phyloP scores from a whole-genome alignment of 2,888 invertebrate species.

The Plagodis pulveraria region DNA sequence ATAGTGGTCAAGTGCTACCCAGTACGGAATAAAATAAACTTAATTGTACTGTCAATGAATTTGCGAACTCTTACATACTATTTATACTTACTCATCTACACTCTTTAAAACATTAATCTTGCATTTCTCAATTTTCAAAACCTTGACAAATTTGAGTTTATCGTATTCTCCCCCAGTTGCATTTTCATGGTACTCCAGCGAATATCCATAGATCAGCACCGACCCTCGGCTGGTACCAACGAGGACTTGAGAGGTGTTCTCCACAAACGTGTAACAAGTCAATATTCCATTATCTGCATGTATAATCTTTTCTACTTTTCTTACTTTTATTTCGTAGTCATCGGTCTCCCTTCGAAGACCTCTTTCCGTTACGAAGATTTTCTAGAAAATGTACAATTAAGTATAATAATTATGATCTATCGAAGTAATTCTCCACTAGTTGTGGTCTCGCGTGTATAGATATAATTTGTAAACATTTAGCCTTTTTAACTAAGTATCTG shows the following conservation, averaged over 20 bases:
- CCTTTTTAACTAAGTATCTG: no score
- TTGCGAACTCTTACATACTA: neutral
- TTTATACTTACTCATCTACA: conserved; percentile 79
- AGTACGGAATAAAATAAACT: no score
- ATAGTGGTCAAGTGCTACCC: no score
- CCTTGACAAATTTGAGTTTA: conserved; percentile 74
- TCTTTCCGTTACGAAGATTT: conserved; percentile 63
- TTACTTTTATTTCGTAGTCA: conserved; percentile 63
- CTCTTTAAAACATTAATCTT: conserved; percentile 77
- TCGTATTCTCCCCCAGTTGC: conserved; percentile 59
- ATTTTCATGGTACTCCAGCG: conserved; percentile 63
- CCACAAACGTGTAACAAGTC: conserved; percentile 81
- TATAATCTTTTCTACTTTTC: conserved; percentile 47
- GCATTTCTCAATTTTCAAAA: conserved; percentile 69
- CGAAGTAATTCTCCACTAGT: no score
- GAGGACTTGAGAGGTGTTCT: conserved; percentile 74
- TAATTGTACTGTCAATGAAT: no score
- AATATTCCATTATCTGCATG: conserved; percentile 68
- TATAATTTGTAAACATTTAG: no score
- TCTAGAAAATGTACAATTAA: conserved; percentile 48
- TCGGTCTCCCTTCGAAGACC: conserved; percentile 65
- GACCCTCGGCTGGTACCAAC: conserved; percentile 78
- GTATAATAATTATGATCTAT: no score
- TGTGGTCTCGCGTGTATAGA: no score
- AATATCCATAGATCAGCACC: conserved; percentile 79